Percentiles rank a stretch among this genome's conserved stretches.
These are phyloP conservation scores for Drosophila kanapiae DNA, from an alignment of 1,140 invertebrate genomes.

Conservation along the genomic window DNA sequence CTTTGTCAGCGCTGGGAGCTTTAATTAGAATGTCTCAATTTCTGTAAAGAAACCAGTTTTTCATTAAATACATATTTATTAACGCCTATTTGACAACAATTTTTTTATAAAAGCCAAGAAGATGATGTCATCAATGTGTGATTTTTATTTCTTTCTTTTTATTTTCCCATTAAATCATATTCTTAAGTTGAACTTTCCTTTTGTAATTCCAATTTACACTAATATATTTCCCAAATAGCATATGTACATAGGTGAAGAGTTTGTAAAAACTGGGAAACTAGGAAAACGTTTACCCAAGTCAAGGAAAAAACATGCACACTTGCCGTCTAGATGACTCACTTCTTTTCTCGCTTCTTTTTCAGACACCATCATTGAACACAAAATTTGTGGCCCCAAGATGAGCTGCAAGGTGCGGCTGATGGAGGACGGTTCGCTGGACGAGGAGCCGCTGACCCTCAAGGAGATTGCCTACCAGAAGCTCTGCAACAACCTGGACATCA, in stretches of 20 bases:
- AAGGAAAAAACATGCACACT: not conserved
- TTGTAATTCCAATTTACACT: no score
- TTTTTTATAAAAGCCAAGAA: slow-evolving; percentile 2
- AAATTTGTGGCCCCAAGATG: slow-evolving; percentile 56
- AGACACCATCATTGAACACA: slow-evolving; percentile 19
- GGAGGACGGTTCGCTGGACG: slow-evolving; percentile 79
- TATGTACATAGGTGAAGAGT: not conserved
- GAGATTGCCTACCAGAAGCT: slow-evolving; percentile 89
- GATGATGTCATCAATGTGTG: slow-evolving; percentile 5
- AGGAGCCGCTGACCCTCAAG: slow-evolving; percentile 86
- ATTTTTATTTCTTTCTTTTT: no score
- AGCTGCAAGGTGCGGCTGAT: slow-evolving; percentile 85
- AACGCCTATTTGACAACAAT: not conserved
- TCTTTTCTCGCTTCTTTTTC: not conserved
- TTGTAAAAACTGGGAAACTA: not conserved
- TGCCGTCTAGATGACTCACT: not conserved
- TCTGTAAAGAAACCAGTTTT: slow-evolving; percentile 5
- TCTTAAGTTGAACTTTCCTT: not conserved
- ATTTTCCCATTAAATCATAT: not conserved
- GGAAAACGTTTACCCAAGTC: not conserved
- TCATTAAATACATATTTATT: slow-evolving; percentile 11
- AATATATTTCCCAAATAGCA: not conserved
- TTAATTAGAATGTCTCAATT: not conserved
- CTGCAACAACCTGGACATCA: slow-evolving; percentile 88
- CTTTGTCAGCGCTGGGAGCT: not conserved